These are phyloP conservation scores for Chaetoderma sp. DNA, from an alignment of 2,888 invertebrate species.

Conservation along the genomic window DNA sequence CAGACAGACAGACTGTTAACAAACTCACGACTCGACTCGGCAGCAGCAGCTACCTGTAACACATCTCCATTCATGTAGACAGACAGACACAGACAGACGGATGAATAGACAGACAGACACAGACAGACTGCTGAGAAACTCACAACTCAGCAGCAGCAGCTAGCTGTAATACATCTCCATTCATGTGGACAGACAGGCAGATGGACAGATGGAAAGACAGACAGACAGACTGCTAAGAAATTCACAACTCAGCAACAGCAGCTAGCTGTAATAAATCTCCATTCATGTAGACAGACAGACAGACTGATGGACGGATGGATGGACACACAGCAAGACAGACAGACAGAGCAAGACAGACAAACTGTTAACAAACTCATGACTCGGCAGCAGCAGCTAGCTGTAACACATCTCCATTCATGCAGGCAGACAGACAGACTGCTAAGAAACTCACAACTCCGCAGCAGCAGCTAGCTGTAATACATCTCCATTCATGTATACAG, in stretches of 20 bases:
- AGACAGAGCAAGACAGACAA: neutral
- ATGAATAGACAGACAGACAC: neutral
- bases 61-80: constrained; percentile 1
- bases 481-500: constrained; percentile 76
- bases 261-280: constrained; percentile 1
- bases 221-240: too few species aligned
- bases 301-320: constrained; percentile 3
- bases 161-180: constrained; percentile 95
- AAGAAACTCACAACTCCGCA: constrained; percentile 91
- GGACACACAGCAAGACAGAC: neutral
- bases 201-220: too few species aligned
- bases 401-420: constrained; percentile 84
- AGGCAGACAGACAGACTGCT: too few species aligned
- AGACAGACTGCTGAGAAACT: constrained; percentile 58
- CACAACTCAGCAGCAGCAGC: constrained; percentile 97
- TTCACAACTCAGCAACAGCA: too few species aligned
- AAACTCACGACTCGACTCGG: too few species aligned
- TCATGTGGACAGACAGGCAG: constrained; percentile 10
- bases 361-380: constrained; percentile 77
- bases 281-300: constrained; percentile 5
- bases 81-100: constrained; percentile 3
- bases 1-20: too few species aligned
- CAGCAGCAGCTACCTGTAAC: too few species aligned
- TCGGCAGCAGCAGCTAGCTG: constrained; percentile 97
- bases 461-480: constrained; percentile 97